These are phyloP conservation scores for Botia almorhae DNA, from an alignment of 2,797 vertebrate genomes.

Conservation along the genomic window DNA sequence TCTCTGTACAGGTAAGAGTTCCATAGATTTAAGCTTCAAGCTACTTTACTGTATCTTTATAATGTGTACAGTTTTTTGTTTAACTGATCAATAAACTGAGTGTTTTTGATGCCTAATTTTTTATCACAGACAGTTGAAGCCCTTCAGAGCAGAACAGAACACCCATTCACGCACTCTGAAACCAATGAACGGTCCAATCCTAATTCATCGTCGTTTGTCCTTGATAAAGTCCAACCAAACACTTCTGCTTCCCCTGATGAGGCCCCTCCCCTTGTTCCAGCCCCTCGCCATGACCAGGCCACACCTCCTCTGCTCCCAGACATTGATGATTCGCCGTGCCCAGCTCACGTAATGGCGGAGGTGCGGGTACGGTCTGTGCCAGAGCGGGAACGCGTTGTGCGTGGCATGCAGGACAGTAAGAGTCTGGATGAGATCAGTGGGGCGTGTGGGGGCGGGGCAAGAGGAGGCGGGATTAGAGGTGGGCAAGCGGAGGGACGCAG, in stretches of 20 bases:
- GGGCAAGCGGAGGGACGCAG: constrained; percentile 84
- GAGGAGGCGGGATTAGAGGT: constrained; percentile 69
- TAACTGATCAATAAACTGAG: background rate
- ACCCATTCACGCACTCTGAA: constrained; percentile 7
- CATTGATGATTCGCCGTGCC: constrained; percentile 69
- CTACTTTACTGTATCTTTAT: background rate
- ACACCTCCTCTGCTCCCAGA: constrained; percentile 63
- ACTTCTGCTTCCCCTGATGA: constrained; percentile 48
- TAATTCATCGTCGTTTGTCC: constrained; percentile 12
- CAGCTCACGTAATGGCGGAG: constrained; percentile 82
- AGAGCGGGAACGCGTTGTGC: constrained; percentile 67
- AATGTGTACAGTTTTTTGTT: background rate
- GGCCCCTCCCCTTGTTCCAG: constrained; percentile 56
- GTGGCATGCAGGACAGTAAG: constrained; percentile 88
- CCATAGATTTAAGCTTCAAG: background rate
- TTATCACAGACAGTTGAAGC: constrained; percentile 64
- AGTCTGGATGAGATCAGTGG: constrained; percentile 89
- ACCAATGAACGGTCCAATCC: constrained; percentile 33
- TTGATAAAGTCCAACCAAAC: constrained; percentile 3
- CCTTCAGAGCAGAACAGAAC: constrained; percentile 47
- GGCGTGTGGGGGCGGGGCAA: constrained; percentile 76
- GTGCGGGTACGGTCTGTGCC: constrained; percentile 78
- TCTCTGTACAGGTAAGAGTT: constrained; percentile 52
- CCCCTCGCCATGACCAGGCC: constrained; percentile 64
- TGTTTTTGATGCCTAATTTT: background rate